Evolutionary conservation across 2,113 vertebrate genomes (phyloP).

Genomic region (Percina caprodes): DNA sequence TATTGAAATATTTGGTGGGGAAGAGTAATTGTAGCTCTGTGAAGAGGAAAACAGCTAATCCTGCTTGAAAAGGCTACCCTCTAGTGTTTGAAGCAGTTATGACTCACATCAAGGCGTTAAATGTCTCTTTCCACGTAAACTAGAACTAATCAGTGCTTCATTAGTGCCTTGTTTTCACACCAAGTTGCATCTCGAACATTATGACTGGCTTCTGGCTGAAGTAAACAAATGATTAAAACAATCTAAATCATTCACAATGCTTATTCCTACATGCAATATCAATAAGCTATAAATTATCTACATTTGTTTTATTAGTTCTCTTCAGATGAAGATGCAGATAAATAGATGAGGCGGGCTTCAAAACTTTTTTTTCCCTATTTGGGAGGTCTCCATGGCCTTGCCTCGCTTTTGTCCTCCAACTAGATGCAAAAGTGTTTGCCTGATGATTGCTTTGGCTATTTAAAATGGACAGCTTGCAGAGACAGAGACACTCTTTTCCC

Average conservation of each 20-base stretch:
- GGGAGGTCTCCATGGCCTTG: not conserved
- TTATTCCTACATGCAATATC: not conserved
- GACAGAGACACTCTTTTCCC: constrained; percentile 23
- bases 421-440: constrained; percentile 31
- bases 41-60: constrained; percentile 52
- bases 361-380: not conserved
- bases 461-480: constrained; percentile 45
- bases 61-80: constrained; percentile 78
- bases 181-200: constrained; percentile 30
- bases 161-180: constrained; percentile 51
- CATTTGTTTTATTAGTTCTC: not conserved
- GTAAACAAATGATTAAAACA: constrained; percentile 28
- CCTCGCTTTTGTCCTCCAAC: constrained; percentile 30
- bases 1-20: constrained; percentile 64
- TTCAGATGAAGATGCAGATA: constrained; percentile 13
- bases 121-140: constrained; percentile 5
- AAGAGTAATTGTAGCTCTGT: constrained; percentile 50
- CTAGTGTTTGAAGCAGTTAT: constrained; percentile 75
- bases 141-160: constrained; percentile 33
- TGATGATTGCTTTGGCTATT: constrained; percentile 58
- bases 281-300: constrained; percentile 9
- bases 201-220: constrained; percentile 21
- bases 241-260: not conserved
- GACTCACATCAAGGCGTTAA: constrained; percentile 21
- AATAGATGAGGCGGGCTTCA: constrained; percentile 1